phyloP scores from a whole-genome alignment of 37 sponge, comb jelly and placozoan genomes.

The Mnemiopsis leidyi region DNA sequence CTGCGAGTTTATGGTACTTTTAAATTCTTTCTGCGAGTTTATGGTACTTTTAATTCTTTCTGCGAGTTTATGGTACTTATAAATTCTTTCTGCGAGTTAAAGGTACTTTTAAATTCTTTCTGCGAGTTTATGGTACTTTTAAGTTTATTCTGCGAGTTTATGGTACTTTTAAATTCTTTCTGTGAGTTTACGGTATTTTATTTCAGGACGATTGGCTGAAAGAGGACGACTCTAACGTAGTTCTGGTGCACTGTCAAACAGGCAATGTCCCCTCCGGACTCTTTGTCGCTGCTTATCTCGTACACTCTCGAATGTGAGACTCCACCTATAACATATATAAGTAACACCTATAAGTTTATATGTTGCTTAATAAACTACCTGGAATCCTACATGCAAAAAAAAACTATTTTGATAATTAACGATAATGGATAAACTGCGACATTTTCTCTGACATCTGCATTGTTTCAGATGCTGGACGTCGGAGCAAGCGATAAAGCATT shows the following conservation, averaged over 20 bases:
- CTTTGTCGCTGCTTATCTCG: slow-evolving; percentile 40
- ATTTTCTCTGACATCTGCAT: no score
- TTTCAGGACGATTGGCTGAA: slow-evolving; percentile 27
- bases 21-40: slow-evolving; percentile 34
- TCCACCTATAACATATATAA: no score
- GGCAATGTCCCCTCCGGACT: slow-evolving; percentile 21
- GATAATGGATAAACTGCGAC: no score
- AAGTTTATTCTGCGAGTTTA: slow-evolving; percentile 44
- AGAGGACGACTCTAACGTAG: slow-evolving; percentile 42
- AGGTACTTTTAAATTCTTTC: no score
- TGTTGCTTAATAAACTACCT: no score
- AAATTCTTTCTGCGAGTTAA: no score
- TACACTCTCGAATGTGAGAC: slow-evolving; percentile 58
- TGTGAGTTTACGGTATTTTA: slow-evolving; percentile 12
- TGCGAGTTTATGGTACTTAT: slow-evolving; percentile 20
- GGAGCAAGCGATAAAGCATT: slow-evolving; percentile 52
- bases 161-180: slow-evolving; percentile 42
- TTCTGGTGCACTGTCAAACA: slow-evolving; percentile 53
- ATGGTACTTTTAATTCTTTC: slow-evolving; percentile 38
- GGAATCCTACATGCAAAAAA: no score
- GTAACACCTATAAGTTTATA: no score
- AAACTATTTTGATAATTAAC: no score
- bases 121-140: slow-evolving; percentile 20
- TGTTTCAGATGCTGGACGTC: slow-evolving; percentile 55
- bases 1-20: slow-evolving; percentile 29